Evolutionary conservation across 2,888 invertebrate species (phyloP).

Genomic region (Protodeltote pygarga): DNA sequence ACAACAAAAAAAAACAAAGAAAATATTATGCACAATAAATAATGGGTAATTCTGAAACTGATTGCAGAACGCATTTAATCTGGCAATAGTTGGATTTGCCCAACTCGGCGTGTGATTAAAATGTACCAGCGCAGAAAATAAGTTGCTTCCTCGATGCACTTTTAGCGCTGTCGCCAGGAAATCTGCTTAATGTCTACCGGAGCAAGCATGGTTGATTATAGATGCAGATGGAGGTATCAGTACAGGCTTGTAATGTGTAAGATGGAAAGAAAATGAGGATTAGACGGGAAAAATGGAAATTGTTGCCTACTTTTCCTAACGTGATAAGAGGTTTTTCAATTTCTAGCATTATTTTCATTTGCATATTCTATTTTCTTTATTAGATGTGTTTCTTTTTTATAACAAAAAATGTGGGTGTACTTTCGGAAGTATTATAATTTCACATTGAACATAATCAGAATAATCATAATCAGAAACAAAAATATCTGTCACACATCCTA

Average conservation of each 20-base stretch:
- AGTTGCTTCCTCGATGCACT: slow-evolving; percentile 49
- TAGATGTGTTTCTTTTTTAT: too few species aligned
- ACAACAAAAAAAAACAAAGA: background rate
- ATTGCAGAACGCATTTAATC: slow-evolving; percentile 29
- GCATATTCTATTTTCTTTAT: background rate
- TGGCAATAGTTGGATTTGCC: slow-evolving; percentile 33
- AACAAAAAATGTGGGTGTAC: too few species aligned
- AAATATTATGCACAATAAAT: background rate
- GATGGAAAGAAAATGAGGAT: background rate
- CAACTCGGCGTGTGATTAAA: slow-evolving; percentile 54
- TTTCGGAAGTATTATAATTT: too few species aligned
- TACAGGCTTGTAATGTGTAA: slow-evolving; percentile 4
- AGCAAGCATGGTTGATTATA: slow-evolving; percentile 16
- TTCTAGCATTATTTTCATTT: background rate
- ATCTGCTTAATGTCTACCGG: slow-evolving; percentile 32
- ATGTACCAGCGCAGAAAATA: slow-evolving; percentile 53
- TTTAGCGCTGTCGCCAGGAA: slow-evolving; percentile 44
- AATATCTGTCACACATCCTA: too few species aligned
- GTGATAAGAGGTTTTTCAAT: background rate
- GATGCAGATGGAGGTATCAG: slow-evolving; percentile 5
- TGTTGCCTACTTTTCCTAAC: background rate
- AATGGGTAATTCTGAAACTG: slow-evolving; percentile 15
- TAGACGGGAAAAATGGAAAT: background rate
- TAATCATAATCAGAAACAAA: too few species aligned
- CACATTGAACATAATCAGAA: too few species aligned